A percentile compares a stretch with the other conserved stretches of the same genome.
Evolutionary conservation across 2,888 invertebrate genomes (phyloP).

Genomic region (Eulithis prunata): DNA sequence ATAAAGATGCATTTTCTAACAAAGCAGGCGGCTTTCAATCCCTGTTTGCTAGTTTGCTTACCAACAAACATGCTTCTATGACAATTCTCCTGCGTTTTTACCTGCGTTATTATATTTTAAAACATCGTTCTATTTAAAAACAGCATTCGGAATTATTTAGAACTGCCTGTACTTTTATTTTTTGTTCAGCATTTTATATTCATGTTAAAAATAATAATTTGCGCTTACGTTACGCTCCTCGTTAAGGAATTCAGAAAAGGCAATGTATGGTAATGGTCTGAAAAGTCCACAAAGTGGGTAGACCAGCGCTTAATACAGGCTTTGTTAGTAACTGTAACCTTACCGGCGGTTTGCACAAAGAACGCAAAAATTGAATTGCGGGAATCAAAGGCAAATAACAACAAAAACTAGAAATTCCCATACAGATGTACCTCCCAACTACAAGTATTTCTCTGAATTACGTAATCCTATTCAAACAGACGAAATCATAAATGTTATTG

Average conservation of each 20-base stretch:
- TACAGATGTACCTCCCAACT: constrained; percentile 42
- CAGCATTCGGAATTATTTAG: too few relatives aligned
- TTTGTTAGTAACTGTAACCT: not conserved
- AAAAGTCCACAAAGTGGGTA: not conserved
- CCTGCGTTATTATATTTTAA: too few relatives aligned
- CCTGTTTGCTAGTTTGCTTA: not conserved
- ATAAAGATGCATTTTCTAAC: constrained; percentile 63
- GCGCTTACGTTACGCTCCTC: too few relatives aligned
- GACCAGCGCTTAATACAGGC: not conserved
- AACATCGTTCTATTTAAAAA: too few relatives aligned
- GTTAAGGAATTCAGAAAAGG: not conserved
- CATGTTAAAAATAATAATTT: too few relatives aligned
- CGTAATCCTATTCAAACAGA: constrained; percentile 57
- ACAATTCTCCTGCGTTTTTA: too few relatives aligned
- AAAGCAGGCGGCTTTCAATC: constrained; percentile 34
- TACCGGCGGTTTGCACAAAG: constrained; percentile 41
- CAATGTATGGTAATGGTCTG: not conserved
- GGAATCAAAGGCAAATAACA: constrained; percentile 63
- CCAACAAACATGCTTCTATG: too few relatives aligned
- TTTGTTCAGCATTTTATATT: not conserved
- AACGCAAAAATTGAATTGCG: constrained; percentile 67
- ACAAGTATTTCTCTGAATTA: constrained; percentile 56
- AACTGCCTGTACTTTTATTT: not conserved
- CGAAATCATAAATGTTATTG: constrained; percentile 60
- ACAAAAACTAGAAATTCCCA: constrained; percentile 57